Base-by-base conservation (phyloP, 2,888 invertebrate genomes). In the Blastobasis lacticolella region DNA sequence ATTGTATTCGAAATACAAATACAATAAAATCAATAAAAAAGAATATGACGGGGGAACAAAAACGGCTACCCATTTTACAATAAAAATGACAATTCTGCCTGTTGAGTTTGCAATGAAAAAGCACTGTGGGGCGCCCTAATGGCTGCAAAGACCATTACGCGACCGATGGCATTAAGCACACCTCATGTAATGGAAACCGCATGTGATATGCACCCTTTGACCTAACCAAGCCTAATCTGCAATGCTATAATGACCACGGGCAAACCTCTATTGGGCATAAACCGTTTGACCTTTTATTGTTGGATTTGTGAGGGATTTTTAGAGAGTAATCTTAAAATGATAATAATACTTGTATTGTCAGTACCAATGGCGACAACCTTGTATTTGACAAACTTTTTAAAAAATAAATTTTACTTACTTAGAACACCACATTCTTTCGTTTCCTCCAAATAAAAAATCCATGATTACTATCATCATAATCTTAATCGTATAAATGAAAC, bases 111-210 rank as follows among this genome's bases (percentile, higher is more conserved):
- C 78, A 78, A 81, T 80, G 71, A 78, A 81, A 81, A 81, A 71
- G 69, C 64, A 56, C 69, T 75, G 66, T 75, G 73, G 81, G 82
- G 82, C 71, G 63, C 64, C 62, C 67, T 85, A 85, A 86, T 84
- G 80, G 83, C 64, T 65, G 68, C 63, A 66, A 71, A 75, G 76
- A 74, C 78, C 79, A 83, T 85, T 83, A 84, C 67, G 66, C 59
- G 63, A 71, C 65, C 72, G 70, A 75, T 78, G 76, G 71, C 69
- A 71, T 78, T 79, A 80, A 78, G 66, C 70, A 75, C 76, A 80
- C 82, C 78, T 80, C 72, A 60, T 67, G 77, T 81, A 77, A 82
- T 84, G 78, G 75, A 76, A 79, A 78, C 80, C 80, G 68, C 80
- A 78, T 70, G 69, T 65, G 57, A 67, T 75, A 73, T 80, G 78